A percentile compares a stretch with the other conserved stretches of the same genome.
Evolutionary conservation across 2,797 vertebrate species (phyloP).

Genomic region (Oreortyx pictus): DNA sequence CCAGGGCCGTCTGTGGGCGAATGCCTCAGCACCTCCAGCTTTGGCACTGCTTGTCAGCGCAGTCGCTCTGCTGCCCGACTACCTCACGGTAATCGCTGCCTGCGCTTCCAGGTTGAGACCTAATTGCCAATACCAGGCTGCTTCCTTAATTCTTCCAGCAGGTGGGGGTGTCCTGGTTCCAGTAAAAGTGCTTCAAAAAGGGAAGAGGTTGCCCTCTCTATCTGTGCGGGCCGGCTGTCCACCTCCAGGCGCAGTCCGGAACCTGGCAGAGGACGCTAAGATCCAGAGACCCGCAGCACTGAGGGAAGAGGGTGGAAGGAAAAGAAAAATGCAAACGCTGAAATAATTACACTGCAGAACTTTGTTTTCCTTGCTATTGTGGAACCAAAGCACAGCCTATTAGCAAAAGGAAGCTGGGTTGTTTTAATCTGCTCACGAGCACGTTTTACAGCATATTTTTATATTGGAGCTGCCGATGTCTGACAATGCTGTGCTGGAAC

Average conservation of each 20-base stretch:
- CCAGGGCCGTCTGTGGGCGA: background rate
- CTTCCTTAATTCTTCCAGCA: slow-evolving; percentile 77
- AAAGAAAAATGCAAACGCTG: background rate
- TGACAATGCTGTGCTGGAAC: slow-evolving; percentile 18
- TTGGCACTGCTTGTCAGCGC: background rate
- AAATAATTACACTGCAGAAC: slow-evolving; percentile 36
- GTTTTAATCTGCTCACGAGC: slow-evolving; percentile 41
- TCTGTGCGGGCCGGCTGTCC: slow-evolving; percentile 5
- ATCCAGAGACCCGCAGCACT: background rate
- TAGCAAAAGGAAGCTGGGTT: background rate
- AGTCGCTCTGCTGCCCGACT: background rate
- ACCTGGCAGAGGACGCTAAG: background rate
- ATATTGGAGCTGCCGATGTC: slow-evolving; percentile 30
- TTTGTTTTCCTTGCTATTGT: slow-evolving; percentile 23
- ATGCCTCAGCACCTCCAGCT: background rate
- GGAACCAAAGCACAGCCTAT: slow-evolving; percentile 20
- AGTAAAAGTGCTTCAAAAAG: slow-evolving; percentile 37
- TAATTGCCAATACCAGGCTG: slow-evolving; percentile 31
- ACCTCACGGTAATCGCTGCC: background rate
- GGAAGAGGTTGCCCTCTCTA: slow-evolving; percentile 12
- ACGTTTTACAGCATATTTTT: slow-evolving; percentile 21
- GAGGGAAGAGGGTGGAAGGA: background rate
- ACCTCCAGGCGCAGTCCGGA: slow-evolving; percentile 19
- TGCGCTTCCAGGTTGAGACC: background rate
- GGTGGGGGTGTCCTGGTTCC: slow-evolving; percentile 73